Percentiles rank a stretch among this genome's conserved stretches.
Conservation (phyloP, 1,140 invertebrate species). For the Leptoteleia sp. region DNA sequence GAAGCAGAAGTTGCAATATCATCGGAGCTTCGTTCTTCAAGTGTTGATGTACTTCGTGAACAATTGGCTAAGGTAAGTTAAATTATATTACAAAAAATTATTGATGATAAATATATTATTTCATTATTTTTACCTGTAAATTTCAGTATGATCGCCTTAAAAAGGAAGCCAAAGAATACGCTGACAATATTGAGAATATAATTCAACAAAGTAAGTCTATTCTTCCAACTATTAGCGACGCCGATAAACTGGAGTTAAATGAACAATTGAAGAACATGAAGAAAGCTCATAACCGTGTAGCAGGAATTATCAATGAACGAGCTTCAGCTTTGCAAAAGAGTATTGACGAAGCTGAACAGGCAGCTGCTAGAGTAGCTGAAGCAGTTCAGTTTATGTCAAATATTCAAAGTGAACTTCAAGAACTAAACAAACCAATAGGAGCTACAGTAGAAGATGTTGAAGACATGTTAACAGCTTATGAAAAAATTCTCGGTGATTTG, state of each 20-base stretch:
- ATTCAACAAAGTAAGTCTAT: constrained; percentile 90
- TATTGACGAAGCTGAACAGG: constrained; percentile 89
- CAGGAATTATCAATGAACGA: constrained; percentile 88
- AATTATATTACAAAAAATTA: too few relatives aligned
- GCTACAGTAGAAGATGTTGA: constrained; percentile 92
- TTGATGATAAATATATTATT: constrained; percentile 20
- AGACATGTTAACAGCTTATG: constrained; percentile 88
- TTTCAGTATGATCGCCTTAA: constrained; percentile 88
- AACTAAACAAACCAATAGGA: constrained; percentile 92
- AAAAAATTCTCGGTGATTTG: constrained; percentile 89
- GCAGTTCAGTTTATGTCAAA: constrained; percentile 89
- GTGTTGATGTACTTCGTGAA: constrained; percentile 90
- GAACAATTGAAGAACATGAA: constrained; percentile 89
- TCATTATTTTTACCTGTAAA: constrained; percentile 15
- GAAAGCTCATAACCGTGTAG: constrained; percentile 88
- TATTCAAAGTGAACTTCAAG: constrained; percentile 91
- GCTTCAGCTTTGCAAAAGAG: constrained; percentile 86
- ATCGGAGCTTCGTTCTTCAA: constrained; percentile 88
- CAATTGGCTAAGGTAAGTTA: constrained; percentile 88
- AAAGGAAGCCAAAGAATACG: constrained; percentile 87
- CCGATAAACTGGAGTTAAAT: constrained; percentile 89
- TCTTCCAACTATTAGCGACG: constrained; percentile 89
- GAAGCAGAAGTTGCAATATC: constrained; percentile 92
- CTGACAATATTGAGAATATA: constrained; percentile 87
- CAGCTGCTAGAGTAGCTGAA: constrained; percentile 88